Conservation (phyloP, 2,797 vertebrate genomes). For the Semaprochilodus insignis region DNA sequence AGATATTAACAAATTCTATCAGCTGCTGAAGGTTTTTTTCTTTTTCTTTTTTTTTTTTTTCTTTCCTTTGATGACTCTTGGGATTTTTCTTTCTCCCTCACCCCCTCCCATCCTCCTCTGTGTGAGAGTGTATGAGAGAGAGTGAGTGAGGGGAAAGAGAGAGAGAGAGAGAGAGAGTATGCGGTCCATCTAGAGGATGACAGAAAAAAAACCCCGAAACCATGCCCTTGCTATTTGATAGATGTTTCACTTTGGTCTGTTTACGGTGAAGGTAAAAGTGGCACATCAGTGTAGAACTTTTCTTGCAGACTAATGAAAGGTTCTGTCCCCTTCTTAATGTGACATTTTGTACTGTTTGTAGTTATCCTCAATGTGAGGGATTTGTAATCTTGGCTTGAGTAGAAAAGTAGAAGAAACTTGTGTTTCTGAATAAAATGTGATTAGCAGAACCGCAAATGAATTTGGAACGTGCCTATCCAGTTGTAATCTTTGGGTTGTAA, state of each 20-base stretch:
- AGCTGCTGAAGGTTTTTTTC: conserved; percentile 73
- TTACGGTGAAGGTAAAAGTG: not conserved
- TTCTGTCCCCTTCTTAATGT: not conserved
- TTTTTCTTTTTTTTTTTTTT: conserved; percentile 84
- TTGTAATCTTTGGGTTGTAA: no score
- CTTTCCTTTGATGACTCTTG: conserved; percentile 88
- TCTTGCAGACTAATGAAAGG: not conserved
- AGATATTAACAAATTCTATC: conserved; percentile 83
- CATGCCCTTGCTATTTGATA: not conserved
- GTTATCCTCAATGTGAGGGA: not conserved
- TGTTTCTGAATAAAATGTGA: no score
- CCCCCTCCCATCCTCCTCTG: conserved; percentile 39
- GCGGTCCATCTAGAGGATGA: conserved; percentile 44
- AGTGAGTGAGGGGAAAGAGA: conserved; percentile 2
- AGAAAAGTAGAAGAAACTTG: no score
- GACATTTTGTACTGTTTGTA: not conserved
- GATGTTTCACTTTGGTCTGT: not conserved
- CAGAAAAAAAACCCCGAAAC: not conserved
- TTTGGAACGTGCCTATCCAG: no score
- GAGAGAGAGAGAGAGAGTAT: conserved; percentile 16
- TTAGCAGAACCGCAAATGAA: no score
- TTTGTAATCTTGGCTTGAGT: no score
- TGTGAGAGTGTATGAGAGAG: conserved; percentile 16
- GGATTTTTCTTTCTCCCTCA: conserved; percentile 80
- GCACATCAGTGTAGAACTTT: not conserved